These are phyloP conservation scores for Agriopis marginaria DNA, from an alignment of 2,888 invertebrate genomes.

Conservation along the genomic window DNA sequence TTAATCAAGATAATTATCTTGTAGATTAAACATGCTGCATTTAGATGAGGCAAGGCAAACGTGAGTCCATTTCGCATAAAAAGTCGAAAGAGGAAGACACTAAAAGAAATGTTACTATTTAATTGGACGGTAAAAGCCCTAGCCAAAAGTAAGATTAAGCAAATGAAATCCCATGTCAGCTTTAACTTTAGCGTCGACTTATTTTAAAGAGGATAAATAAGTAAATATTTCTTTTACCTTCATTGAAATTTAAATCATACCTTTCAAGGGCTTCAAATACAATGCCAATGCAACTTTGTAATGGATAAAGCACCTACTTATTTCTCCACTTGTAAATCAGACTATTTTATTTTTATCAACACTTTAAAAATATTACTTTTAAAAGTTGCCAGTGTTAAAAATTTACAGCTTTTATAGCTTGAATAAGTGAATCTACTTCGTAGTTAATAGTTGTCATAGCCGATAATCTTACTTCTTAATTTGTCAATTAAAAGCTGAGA, in stretches of 20 bases:
- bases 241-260: constrained; percentile 13
- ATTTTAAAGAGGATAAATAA: neutral
- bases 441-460: constrained; percentile 15
- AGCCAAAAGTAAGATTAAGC: neutral
- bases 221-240: constrained; percentile 12
- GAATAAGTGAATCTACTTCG: neutral
- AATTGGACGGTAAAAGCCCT: neutral
- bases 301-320: neutral
- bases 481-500: constrained; percentile 6
- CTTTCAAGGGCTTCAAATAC: neutral
- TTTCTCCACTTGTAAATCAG: constrained; percentile 4
- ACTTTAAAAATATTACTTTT: constrained; percentile 6
- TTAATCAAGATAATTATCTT: too few relatives aligned
- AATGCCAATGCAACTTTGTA: constrained; percentile 16
- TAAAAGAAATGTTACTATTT: constrained; percentile 1
- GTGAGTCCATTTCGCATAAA: neutral
- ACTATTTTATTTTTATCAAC: constrained; percentile 5
- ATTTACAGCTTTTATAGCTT: neutral
- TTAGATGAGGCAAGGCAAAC: neutral
- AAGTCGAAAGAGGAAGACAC: neutral
- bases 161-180: neutral
- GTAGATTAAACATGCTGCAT: neutral
- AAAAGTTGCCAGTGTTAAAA: neutral
- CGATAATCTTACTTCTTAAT: constrained; percentile 11
- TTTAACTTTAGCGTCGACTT: constrained; percentile 45